Evolutionary conservation across 2,888 invertebrate species (phyloP).

Genomic region (Bombylius discolor): DNA sequence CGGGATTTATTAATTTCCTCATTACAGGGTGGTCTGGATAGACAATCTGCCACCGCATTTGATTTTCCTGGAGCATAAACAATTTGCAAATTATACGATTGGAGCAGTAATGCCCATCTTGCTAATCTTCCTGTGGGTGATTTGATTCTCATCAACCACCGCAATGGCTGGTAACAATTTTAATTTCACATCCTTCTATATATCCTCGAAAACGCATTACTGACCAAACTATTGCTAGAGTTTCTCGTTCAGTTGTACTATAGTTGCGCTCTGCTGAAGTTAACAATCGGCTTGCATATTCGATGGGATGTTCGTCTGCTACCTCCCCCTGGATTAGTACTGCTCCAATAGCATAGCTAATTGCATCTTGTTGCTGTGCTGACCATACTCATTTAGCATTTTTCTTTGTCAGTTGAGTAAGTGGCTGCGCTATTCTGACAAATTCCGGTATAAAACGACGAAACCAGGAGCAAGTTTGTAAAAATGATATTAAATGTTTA

Average conservation of each 20-base stretch:
- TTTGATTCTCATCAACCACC: constrained; percentile 1
- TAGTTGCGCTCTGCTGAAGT: not conserved
- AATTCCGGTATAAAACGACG: constrained; percentile 11
- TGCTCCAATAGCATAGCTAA: constrained; percentile 1
- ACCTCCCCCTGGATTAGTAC: not conserved
- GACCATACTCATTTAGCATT: constrained; percentile 19
- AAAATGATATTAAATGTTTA: too few relatives aligned
- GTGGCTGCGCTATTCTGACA: constrained; percentile 17
- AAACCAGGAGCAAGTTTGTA: not conserved
- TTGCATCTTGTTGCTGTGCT: constrained; percentile 11
- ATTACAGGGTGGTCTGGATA: constrained; percentile 1
- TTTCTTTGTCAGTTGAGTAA: constrained; percentile 22
- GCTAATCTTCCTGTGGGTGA: not conserved
- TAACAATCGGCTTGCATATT: constrained; percentile 16
- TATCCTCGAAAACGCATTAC: not conserved
- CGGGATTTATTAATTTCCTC: too few relatives aligned
- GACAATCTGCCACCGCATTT: constrained; percentile 3
- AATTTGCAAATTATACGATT: not conserved
- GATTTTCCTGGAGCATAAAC: constrained; percentile 2
- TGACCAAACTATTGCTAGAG: not conserved
- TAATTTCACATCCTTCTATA: not conserved
- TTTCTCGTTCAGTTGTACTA: not conserved
- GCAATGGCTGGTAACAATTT: constrained; percentile 3
- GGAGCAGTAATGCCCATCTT: not conserved
- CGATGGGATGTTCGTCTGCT: not conserved